Evolutionary conservation across 2,113 vertebrate species (phyloP), one percentile per base, ranked within the genome.

Genomic region (Seriola dumerili): DNA sequence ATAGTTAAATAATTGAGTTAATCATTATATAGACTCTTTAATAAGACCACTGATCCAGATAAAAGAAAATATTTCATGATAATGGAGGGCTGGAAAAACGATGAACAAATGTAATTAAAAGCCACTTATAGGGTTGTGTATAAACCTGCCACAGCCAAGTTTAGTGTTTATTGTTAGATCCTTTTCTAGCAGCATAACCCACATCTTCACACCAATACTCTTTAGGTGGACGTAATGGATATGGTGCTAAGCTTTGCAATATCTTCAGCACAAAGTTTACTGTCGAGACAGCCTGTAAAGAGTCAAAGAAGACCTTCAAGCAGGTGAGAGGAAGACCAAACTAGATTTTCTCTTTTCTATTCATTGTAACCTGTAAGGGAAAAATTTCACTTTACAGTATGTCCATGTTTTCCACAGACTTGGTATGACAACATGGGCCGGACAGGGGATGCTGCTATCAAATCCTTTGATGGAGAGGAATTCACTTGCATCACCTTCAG

Each of bases 161-260:
- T n/a, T 52, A 0, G 1, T 72, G 42, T 64, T 55, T 40, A 38
- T 70, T 7, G 36, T 11, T 12, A 10, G 48, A 55, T 8, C 0
- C 12, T 46, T 65, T 59, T 12, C 44, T 23, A 25, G 16, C 4
- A 32, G 11, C 17, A 11, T 55, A 66, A 78, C 23, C 34, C 16
- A 44, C 17, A 40, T 62, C 2, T 50, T 58, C 6, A 11, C 42
- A 58, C 3, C 14, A 44, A 12, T 57, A 1, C 21, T 68, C 8
- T 85, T 42, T 72, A 99, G 98, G 98, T 94, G 98, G 98, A 21
- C 96, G 98, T 88, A 99, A 99, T 92, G 98, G 98, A 83, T 99
- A 99, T n/a, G 98, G 98, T 88, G 98, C 98, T 57, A 99, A 99
- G 93, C 92, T 99, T 54, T 99, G 98, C 94, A 99, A 99, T 73